These are phyloP conservation scores for Alloscopus bannaensis DNA, from an alignment of 2,888 invertebrate species.

Conservation along the genomic window DNA sequence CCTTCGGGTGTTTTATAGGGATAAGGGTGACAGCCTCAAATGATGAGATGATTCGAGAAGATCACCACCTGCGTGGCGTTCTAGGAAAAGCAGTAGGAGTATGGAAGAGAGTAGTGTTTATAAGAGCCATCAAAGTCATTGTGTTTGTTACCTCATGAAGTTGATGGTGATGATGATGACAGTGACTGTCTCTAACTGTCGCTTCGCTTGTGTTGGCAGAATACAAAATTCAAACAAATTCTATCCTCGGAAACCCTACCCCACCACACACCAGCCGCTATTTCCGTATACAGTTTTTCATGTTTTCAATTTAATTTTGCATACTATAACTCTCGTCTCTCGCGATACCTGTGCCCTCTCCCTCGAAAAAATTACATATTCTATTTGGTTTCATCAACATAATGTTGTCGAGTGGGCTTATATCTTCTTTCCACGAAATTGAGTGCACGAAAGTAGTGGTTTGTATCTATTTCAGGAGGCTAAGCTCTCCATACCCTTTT, in stretches of 20 bases:
- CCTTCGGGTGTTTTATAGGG: conserved; percentile 34
- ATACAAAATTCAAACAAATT: conserved; percentile 46
- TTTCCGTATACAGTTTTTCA: background rate
- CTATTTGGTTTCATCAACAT: conserved; percentile 27
- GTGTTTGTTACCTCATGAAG: conserved; percentile 12
- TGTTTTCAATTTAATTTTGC: conserved; percentile 30
- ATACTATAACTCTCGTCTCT: background rate
- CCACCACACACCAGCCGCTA: background rate
- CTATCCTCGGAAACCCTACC: background rate
- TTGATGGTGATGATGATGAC: conserved; percentile 38
- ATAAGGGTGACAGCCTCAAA: conserved; percentile 39
- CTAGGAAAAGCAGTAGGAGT: too few relatives aligned
- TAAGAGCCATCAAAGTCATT: conserved; percentile 26
- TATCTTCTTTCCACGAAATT: background rate
- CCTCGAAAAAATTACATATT: conserved; percentile 3
- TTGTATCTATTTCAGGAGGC: too few relatives aligned
- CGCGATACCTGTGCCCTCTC: too few relatives aligned
- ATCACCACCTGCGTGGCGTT: too few relatives aligned
- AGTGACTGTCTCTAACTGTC: background rate
- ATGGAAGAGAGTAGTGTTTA: too few relatives aligned
- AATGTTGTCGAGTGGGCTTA: conserved; percentile 11
- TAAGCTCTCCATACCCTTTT: too few relatives aligned
- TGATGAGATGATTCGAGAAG: conserved; percentile 26
- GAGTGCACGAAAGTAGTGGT: too few relatives aligned
- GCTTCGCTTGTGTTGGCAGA: conserved; percentile 24